A percentile compares a stretch with the other conserved stretches of the same genome.
phyloP scores from a whole-genome alignment of 1,140 invertebrate species.

The Calycopis cecrops region DNA sequence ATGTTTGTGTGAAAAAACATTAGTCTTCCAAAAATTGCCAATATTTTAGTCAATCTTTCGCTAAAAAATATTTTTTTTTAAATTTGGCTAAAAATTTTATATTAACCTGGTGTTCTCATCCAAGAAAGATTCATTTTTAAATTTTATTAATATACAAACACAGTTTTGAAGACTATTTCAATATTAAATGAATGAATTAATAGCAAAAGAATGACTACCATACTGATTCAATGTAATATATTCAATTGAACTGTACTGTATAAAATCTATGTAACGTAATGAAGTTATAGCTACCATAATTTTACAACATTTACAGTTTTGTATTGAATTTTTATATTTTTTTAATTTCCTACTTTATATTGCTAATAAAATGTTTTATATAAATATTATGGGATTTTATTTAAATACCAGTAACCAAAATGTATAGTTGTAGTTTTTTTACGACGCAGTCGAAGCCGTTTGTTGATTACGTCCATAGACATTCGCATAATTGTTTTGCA shows the following conservation, averaged over 20 bases:
- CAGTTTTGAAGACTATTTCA: too few relatives aligned
- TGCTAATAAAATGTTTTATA: constrained; percentile 74
- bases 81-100: too few relatives aligned
- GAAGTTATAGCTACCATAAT: constrained; percentile 61
- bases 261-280: constrained; percentile 30
- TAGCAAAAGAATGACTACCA: too few relatives aligned
- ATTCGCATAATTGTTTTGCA: background rate
- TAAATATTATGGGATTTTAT: constrained; percentile 34
- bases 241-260: constrained; percentile 9
- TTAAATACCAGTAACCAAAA: constrained; percentile 4
- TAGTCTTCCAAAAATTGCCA: constrained; percentile 37
- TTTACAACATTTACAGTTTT: constrained; percentile 67
- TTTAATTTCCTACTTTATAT: constrained; percentile 72
- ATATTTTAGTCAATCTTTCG: too few relatives aligned
- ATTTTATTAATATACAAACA: too few relatives aligned
- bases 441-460: background rate
- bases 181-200: too few relatives aligned
- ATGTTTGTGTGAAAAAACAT: constrained; percentile 32
- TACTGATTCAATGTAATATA: constrained; percentile 37
- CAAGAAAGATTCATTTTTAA: too few relatives aligned
- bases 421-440: background rate
- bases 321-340: constrained; percentile 69
- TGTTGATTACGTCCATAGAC: background rate
- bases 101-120: too few relatives aligned
- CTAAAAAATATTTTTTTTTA: too few relatives aligned